phyloP scores from a whole-genome alignment of 1,140 invertebrate genomes.

The Caerostris darwini region DNA sequence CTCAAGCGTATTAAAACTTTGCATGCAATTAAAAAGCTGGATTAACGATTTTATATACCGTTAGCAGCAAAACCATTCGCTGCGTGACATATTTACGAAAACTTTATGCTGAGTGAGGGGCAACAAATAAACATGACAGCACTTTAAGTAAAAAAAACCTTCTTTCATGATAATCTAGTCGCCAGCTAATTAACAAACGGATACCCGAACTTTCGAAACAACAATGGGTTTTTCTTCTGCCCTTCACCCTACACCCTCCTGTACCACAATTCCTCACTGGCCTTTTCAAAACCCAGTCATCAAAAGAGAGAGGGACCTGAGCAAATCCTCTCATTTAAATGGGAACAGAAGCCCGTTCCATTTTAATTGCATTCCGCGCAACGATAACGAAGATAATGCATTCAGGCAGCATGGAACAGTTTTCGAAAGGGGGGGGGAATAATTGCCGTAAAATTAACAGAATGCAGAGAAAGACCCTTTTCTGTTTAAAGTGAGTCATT shows the following conservation, averaged over 20 bases:
- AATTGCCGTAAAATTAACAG: conserved; percentile 14
- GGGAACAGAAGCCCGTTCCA: neutral
- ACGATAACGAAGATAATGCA: neutral
- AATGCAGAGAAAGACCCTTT: neutral
- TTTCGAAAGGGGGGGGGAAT: neutral
- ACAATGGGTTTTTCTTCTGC: neutral
- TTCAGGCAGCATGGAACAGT: neutral
- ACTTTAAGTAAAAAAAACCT: neutral
- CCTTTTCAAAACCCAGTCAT: neutral
- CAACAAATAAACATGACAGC: neutral
- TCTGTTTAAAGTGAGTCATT: neutral
- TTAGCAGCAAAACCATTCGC: no score
- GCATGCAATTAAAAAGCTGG: no score
- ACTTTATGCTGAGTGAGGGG: neutral
- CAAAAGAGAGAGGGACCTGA: neutral
- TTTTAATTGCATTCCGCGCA: conserved; percentile 30
- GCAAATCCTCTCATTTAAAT: neutral
- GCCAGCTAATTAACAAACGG: neutral
- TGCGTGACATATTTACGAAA: neutral
- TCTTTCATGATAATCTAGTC: neutral
- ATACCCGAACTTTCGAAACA: neutral
- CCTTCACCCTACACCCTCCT: neutral
- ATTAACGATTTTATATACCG: no score
- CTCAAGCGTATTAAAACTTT: no score
- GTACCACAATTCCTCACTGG: neutral